These are phyloP conservation scores for Philaethria dido DNA, from an alignment of 2,888 invertebrate species.

Conservation along the genomic window DNA sequence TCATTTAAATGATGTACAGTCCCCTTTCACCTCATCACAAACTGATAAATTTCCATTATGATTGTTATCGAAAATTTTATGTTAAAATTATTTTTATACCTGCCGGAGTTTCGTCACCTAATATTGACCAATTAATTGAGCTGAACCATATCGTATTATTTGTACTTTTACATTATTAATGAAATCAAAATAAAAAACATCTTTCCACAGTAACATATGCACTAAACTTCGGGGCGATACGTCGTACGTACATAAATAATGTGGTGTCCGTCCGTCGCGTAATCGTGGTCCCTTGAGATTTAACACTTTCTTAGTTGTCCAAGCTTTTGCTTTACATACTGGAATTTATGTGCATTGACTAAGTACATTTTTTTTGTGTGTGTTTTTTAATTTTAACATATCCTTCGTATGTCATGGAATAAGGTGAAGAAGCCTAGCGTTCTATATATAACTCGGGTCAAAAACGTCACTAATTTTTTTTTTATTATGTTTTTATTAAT, in stretches of 20 bases:
- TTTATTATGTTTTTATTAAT: too few relatives aligned
- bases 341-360: not conserved
- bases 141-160: not conserved
- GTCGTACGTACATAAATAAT: slow-evolving; percentile 65
- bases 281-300: slow-evolving; percentile 64
- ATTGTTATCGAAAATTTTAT: too few relatives aligned
- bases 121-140: too few relatives aligned
- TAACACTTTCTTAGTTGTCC: slow-evolving; percentile 58
- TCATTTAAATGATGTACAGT: too few relatives aligned
- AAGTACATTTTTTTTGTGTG: not conserved
- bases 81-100: too few relatives aligned
- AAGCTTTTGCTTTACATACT: slow-evolving; percentile 25
- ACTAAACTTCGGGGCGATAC: slow-evolving; percentile 33
- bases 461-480: too few relatives aligned
- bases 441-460: too few relatives aligned
- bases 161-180: not conserved
- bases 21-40: too few relatives aligned
- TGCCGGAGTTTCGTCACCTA: too few relatives aligned
- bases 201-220: slow-evolving; percentile 45
- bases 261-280: slow-evolving; percentile 58
- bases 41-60: too few relatives aligned
- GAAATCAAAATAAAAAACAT: slow-evolving; percentile 26
- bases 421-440: too few relatives aligned
- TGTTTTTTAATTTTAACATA: not conserved
- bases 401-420: not conserved